These are phyloP conservation scores for Sturmia bella DNA, from an alignment of 2,888 invertebrate species.

Conservation along the genomic window DNA sequence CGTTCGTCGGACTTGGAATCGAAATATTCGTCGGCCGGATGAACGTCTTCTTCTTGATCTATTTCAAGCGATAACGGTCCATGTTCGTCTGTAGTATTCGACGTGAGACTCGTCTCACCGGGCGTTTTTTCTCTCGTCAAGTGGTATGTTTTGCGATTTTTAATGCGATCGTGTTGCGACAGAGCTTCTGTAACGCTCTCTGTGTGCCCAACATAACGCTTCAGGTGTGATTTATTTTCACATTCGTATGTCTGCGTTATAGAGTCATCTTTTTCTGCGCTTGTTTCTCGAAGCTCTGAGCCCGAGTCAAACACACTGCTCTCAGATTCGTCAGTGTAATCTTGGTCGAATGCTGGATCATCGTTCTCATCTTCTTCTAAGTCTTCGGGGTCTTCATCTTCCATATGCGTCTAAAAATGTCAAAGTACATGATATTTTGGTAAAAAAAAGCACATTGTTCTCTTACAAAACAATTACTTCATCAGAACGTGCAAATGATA, in stretches of 20 bases:
- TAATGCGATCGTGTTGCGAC: slow-evolving; percentile 80
- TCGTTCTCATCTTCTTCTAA: slow-evolving; percentile 69
- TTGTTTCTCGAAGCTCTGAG: slow-evolving; percentile 79
- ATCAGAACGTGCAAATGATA: too few species aligned
- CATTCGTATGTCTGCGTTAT: slow-evolving; percentile 72
- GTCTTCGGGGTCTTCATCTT: slow-evolving; percentile 50
- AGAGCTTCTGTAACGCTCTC: slow-evolving; percentile 80
- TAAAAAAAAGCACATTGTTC: too few species aligned
- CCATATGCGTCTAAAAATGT: slow-evolving; percentile 47
- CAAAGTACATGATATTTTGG: not conserved
- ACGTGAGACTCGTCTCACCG: slow-evolving; percentile 73
- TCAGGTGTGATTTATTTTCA: slow-evolving; percentile 74
- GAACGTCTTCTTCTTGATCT: slow-evolving; percentile 82
- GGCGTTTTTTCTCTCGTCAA: slow-evolving; percentile 78
- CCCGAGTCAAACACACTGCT: slow-evolving; percentile 81
- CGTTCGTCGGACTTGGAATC: slow-evolving; percentile 74
- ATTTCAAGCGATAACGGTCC: slow-evolving; percentile 72
- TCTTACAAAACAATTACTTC: too few species aligned
- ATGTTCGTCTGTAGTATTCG: slow-evolving; percentile 72
- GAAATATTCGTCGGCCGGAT: slow-evolving; percentile 86
- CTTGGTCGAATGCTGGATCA: slow-evolving; percentile 76
- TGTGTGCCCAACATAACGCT: slow-evolving; percentile 81
- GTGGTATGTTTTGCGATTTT: slow-evolving; percentile 81
- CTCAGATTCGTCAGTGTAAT: slow-evolving; percentile 80
- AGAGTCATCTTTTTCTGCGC: slow-evolving; percentile 80